These are phyloP conservation scores for Galago senegalensis DNA, from an alignment of 2,797 vertebrate genomes.

Conservation along the genomic window DNA sequence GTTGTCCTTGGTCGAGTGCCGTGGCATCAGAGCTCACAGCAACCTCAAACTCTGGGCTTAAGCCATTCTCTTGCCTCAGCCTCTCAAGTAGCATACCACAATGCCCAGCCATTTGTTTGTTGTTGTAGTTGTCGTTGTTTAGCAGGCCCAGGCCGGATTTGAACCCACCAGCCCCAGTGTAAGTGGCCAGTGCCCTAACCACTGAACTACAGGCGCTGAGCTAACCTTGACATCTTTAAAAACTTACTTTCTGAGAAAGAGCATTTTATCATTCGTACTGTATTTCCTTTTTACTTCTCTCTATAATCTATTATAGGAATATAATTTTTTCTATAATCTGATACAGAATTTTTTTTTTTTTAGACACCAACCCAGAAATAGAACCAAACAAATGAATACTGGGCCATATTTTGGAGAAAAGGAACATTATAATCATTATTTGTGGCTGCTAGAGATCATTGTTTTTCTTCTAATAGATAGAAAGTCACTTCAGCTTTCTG, in stretches of 20 bases:
- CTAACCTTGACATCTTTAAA: neutral
- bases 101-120: too few relatives aligned
- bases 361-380: conserved; percentile 3
- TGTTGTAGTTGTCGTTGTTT: too few relatives aligned
- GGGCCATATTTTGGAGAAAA: neutral
- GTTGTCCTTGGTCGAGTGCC: too few relatives aligned
- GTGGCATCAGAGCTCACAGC: too few relatives aligned
- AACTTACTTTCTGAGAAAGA: neutral
- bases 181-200: too few relatives aligned
- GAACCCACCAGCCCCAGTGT: too few relatives aligned
- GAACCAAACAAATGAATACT: neutral
- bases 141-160: too few relatives aligned
- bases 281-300: conserved; percentile 13
- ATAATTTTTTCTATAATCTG: neutral
- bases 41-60: too few relatives aligned
- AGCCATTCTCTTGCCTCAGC: too few relatives aligned
- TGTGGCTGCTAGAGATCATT: neutral
- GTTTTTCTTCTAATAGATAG: neutral
- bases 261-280: neutral
- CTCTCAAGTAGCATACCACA: too few relatives aligned
- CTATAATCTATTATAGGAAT: neutral
- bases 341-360: neutral
- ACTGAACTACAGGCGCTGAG: too few relatives aligned
- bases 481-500: conserved; percentile 5
- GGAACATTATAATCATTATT: too few relatives aligned